Conservation (phyloP, 2,797 vertebrate species). For the Onychomys leucogaster region DNA sequence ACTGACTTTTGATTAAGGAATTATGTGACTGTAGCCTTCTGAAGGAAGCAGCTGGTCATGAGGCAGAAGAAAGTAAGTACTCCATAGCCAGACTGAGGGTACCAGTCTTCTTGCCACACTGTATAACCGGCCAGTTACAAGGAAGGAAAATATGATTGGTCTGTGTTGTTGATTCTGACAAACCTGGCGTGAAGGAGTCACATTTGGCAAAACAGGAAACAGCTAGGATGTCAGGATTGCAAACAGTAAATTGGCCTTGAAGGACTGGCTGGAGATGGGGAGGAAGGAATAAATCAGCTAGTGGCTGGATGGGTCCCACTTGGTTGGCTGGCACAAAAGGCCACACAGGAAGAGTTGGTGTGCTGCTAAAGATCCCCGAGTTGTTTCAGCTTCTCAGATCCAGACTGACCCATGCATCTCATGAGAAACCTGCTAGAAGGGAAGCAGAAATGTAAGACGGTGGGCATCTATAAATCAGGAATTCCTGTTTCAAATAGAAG, state of each 20-base stretch:
- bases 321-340: neutral
- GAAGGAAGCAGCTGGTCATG: neutral
- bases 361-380: neutral
- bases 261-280: neutral
- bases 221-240: neutral
- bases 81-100: neutral
- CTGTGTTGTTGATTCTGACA: neutral
- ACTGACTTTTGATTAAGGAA: neutral
- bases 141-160: neutral
- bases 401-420: neutral
- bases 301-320: neutral
- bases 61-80: neutral
- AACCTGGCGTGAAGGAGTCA: neutral
- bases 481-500: neutral
- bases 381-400: neutral
- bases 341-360: neutral
- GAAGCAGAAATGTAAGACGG: neutral
- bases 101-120: neutral
- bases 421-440: neutral
- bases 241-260: conserved; percentile 23
- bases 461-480: neutral
- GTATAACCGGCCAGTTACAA: neutral
- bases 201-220: conserved; percentile 14
- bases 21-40: neutral
- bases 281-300: conserved; percentile 33